A percentile compares a stretch with the other conserved stretches of the same genome.
Conservation (phyloP, 2,797 vertebrate species). For the Capromys pilorides region DNA sequence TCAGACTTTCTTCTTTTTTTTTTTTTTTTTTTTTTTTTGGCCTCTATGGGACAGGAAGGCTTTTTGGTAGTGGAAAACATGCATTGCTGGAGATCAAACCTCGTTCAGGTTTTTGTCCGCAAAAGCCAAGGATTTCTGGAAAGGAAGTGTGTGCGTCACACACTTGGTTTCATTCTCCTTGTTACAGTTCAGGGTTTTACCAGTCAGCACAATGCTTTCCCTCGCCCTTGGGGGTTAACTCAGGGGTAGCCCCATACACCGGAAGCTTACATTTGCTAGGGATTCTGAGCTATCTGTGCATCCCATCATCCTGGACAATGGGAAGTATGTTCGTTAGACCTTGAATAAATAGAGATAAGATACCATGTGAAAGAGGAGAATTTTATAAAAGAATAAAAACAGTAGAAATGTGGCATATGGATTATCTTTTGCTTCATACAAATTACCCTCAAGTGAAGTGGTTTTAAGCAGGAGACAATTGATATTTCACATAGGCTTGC, state of each 20-base stretch:
- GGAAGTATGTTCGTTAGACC: not conserved
- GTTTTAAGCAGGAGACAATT: not conserved
- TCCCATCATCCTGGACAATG: not conserved
- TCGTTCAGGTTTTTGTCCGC: not conserved
- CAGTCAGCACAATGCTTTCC: not conserved
- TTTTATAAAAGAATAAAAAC: not conserved
- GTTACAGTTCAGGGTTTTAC: not conserved
- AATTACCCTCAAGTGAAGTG: not conserved
- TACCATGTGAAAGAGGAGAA: not conserved
- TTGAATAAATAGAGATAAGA: not conserved
- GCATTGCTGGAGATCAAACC: not conserved
- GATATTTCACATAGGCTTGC: not conserved
- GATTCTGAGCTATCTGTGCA: not conserved
- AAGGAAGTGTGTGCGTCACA: not conserved
- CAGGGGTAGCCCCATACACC: not conserved
- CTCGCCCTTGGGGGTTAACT: not conserved
- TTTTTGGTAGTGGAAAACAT: not conserved
- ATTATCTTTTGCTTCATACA: not conserved
- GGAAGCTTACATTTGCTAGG: conserved; percentile 15
- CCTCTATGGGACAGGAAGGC: not conserved
- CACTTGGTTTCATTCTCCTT: not conserved
- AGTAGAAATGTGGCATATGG: not conserved
- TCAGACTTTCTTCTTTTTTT: too few relatives aligned
- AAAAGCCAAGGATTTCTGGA: not conserved
- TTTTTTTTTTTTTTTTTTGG: too few relatives aligned